These are phyloP conservation scores for Aurelia aurita DNA, from an alignment of 30 jellyfish, hydroid and myxozoan species.

Conservation along the genomic window DNA sequence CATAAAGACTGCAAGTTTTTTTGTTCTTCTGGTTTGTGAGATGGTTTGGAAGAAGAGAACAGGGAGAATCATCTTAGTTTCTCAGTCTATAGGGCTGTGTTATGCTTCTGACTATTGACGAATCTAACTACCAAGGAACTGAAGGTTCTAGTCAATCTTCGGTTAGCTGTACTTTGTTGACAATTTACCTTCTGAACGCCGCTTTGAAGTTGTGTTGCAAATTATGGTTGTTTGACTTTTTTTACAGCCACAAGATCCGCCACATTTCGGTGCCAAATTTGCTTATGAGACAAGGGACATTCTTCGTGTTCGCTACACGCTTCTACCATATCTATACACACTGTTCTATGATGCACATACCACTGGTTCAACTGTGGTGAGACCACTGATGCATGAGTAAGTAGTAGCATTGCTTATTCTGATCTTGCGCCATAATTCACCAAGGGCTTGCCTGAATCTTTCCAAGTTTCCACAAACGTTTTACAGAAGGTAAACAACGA, in stretches of 20 bases:
- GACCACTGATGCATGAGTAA: slow-evolving; percentile 96
- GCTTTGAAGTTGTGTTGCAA: background rate
- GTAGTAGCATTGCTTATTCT: background rate
- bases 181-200: background rate
- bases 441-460: no score
- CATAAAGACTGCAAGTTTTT: no score
- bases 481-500: no score
- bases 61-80: no score
- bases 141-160: no score
- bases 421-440: no score
- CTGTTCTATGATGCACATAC: slow-evolving; percentile 87
- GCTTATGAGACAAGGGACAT: slow-evolving; percentile 75
- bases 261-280: slow-evolving; percentile 86
- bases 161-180: background rate
- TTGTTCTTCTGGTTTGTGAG: no score
- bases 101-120: no score
- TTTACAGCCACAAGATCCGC: slow-evolving; percentile 95
- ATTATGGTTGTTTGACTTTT: background rate
- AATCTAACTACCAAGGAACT: no score
- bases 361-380: slow-evolving; percentile 87
- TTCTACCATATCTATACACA: slow-evolving; percentile 90
- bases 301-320: slow-evolving; percentile 72
- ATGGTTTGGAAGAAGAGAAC: no score
- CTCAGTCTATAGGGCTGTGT: no score
- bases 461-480: no score